Conservation (phyloP, 2,888 invertebrate genomes). For the Sussaba pulchella region DNA sequence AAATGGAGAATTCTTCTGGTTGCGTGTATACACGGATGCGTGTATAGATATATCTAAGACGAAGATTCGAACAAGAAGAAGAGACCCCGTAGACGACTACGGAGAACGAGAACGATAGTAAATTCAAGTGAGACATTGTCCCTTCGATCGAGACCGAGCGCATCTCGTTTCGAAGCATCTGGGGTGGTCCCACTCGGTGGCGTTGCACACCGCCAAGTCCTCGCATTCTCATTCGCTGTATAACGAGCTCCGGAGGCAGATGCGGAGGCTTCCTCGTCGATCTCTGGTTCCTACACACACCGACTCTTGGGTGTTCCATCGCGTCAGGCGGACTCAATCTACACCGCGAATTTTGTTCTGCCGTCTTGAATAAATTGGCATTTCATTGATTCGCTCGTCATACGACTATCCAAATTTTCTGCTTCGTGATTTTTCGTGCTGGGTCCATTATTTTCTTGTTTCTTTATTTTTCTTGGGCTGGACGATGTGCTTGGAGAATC, state of each 20-base stretch:
- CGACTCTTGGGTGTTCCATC: slow-evolving; percentile 78
- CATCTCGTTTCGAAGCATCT: slow-evolving; percentile 63
- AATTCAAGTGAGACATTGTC: slow-evolving; percentile 78
- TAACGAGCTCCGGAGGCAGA: slow-evolving; percentile 74
- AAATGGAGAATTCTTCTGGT: slow-evolving; percentile 26
- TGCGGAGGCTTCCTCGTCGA: slow-evolving; percentile 42
- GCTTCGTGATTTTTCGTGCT: not conserved
- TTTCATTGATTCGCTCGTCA: slow-evolving; percentile 70
- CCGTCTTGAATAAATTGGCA: slow-evolving; percentile 77
- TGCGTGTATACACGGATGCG: no score
- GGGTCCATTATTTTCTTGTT: not conserved
- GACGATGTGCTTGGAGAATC: not conserved
- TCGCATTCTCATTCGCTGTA: slow-evolving; percentile 78
- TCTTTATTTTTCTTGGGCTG: not conserved
- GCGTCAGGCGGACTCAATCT: slow-evolving; percentile 77
- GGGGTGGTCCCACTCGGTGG: slow-evolving; percentile 76
- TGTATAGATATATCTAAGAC: slow-evolving; percentile 59
- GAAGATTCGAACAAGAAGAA: slow-evolving; percentile 73
- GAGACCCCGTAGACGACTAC: slow-evolving; percentile 69
- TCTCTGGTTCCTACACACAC: slow-evolving; percentile 38
- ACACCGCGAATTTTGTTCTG: slow-evolving; percentile 73
- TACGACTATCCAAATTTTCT: slow-evolving; percentile 37
- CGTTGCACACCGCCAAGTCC: slow-evolving; percentile 65
- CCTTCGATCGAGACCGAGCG: slow-evolving; percentile 68
- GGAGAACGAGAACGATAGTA: slow-evolving; percentile 74